A percentile compares a stretch with the other conserved stretches of the same genome.
These are phyloP conservation scores for Andrena marginata DNA, from an alignment of 2,888 invertebrate genomes.

Conservation along the genomic window DNA sequence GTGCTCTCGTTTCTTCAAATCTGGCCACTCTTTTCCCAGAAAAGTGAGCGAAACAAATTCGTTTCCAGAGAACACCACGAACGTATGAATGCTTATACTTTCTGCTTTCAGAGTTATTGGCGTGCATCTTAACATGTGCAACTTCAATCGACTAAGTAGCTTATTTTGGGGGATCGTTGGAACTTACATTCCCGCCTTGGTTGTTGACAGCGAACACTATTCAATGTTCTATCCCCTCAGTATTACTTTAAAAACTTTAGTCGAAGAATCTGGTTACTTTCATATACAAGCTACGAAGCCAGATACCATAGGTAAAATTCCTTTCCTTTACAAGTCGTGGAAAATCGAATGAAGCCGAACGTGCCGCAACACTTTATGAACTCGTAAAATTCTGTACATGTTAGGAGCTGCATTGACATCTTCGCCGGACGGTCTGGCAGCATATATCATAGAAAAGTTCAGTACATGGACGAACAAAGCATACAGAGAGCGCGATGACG, in stretches of 20 bases:
- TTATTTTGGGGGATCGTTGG: conserved; percentile 85
- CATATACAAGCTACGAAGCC: conserved; percentile 96
- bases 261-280: conserved; percentile 87
- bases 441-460: conserved; percentile 96
- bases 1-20: conserved; percentile 84
- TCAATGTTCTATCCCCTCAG: conserved; percentile 86
- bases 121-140: conserved; percentile 89
- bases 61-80: not conserved
- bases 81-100: not conserved
- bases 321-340: not conserved
- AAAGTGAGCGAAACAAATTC: conserved; percentile 67
- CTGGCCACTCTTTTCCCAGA: conserved; percentile 86
- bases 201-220: conserved; percentile 86
- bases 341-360: not conserved
- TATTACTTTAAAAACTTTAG: conserved; percentile 73
- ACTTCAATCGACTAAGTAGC: conserved; percentile 76
- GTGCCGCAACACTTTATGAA: not conserved
- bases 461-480: conserved; percentile 89
- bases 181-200: conserved; percentile 86
- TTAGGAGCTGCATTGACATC: conserved; percentile 89
- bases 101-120: conserved; percentile 85
- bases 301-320: conserved; percentile 91
- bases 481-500: conserved; percentile 87
- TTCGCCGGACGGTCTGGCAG: conserved; percentile 94
- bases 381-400: conserved; percentile 84